Evolutionary conservation across 2,113 vertebrate genomes (phyloP).

Genomic region (Dendrocopos noguchii): DNA sequence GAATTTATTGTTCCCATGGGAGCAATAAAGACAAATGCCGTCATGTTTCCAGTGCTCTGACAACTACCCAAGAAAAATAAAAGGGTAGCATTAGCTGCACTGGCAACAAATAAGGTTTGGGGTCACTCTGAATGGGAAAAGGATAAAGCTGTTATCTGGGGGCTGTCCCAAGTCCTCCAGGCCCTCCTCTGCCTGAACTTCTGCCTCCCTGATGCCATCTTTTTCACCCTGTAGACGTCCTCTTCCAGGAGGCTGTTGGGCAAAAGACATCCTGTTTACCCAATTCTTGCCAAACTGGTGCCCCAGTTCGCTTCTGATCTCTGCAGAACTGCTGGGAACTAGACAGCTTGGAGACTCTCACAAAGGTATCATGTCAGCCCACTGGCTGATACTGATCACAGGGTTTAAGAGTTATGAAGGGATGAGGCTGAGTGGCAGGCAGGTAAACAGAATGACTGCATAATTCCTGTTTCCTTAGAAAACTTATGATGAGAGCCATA

Average conservation of each 20-base stretch:
- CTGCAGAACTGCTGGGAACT: not conserved
- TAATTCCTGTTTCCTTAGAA: not conserved
- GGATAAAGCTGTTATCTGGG: not conserved
- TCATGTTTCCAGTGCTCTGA: not conserved
- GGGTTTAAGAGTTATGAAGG: not conserved
- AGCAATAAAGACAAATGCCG: not conserved
- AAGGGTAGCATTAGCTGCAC: not conserved
- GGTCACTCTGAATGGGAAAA: not conserved
- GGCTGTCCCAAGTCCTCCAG: not conserved
- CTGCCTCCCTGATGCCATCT: not conserved
- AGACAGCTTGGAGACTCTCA: accelerated
- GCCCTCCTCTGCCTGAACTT: not conserved
- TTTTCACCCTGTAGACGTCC: not conserved
- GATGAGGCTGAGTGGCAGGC: not conserved
- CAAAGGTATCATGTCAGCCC: not conserved
- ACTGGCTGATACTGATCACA: not conserved
- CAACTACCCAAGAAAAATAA: not conserved
- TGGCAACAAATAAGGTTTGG: not conserved
- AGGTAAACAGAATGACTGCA: not conserved
- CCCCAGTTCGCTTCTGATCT: accelerated
- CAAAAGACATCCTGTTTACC: not conserved
- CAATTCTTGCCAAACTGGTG: not conserved
- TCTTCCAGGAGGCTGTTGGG: not conserved
- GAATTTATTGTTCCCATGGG: not conserved
- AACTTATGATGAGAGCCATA: not conserved